Evolutionary conservation across 1,140 invertebrate species (phyloP).

Genomic region (Drosophila rufa): DNA sequence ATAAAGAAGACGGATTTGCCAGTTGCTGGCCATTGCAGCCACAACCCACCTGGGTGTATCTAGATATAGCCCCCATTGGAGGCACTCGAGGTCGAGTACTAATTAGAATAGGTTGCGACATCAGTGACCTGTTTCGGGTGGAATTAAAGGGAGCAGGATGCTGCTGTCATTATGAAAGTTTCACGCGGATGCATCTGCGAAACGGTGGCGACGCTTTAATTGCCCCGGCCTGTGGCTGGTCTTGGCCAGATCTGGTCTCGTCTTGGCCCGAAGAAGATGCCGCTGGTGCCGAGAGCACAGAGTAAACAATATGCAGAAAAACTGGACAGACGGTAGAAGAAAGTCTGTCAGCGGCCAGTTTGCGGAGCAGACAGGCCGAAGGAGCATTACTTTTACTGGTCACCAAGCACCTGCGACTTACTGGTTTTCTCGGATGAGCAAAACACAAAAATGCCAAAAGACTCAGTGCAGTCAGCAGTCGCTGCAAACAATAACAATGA

Average conservation of each 20-base stretch:
- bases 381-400: slow-evolving; percentile 77
- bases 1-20: slow-evolving; percentile 79
- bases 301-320: slow-evolving; percentile 78
- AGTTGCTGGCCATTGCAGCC: slow-evolving; percentile 37
- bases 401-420: slow-evolving; percentile 53
- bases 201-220: slow-evolving; percentile 54
- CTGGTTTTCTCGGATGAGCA: slow-evolving; percentile 58
- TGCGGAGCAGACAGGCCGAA: slow-evolving; percentile 41
- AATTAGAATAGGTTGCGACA: slow-evolving; percentile 57
- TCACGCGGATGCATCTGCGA: slow-evolving; percentile 62
- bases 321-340: slow-evolving; percentile 76
- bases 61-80: slow-evolving; percentile 9
- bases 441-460: slow-evolving; percentile 45
- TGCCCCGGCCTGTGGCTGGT: slow-evolving; percentile 51
- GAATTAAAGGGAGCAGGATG: slow-evolving; percentile 66
- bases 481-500: slow-evolving; percentile 71
- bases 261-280: slow-evolving; percentile 42
- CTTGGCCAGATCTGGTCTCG: slow-evolving; percentile 51
- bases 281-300: slow-evolving; percentile 22
- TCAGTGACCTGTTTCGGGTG: slow-evolving; percentile 27
- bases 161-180: slow-evolving; percentile 71
- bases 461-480: slow-evolving; percentile 20
- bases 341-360: slow-evolving; percentile 61
- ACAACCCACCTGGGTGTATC: slow-evolving; percentile 36
- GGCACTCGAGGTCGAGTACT: slow-evolving; percentile 12